phyloP scores from a whole-genome alignment of 2,113 vertebrate genomes.

The Merops nubicus region DNA sequence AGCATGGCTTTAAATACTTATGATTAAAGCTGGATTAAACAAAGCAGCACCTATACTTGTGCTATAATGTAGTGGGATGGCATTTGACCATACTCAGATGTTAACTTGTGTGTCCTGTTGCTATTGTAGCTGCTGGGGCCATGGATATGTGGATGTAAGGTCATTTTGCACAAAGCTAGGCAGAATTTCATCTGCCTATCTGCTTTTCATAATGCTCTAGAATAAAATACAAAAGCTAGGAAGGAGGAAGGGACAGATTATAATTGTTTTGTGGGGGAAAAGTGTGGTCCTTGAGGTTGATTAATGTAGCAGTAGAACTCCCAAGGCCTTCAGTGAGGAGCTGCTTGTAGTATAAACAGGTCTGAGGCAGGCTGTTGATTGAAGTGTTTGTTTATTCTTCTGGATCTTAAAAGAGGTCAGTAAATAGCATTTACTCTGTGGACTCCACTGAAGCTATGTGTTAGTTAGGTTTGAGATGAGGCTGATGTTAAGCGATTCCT shows the following conservation, averaged over 20 bases:
- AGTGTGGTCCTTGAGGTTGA: neutral
- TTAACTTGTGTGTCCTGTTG: neutral
- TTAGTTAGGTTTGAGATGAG: neutral
- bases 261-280: neutral
- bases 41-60: neutral
- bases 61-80: neutral
- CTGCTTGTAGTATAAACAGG: neutral
- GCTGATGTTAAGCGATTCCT: neutral
- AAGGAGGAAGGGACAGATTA: neutral
- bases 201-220: neutral
- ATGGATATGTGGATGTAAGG: fast-evolving
- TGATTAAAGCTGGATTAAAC: neutral
- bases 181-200: neutral
- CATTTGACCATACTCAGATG: neutral
- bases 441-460: neutral
- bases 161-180: neutral
- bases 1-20: neutral
- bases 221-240: neutral
- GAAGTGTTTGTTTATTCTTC: constrained; percentile 39
- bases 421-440: constrained; percentile 2
- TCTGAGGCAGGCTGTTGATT: neutral
- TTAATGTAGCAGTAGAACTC: constrained; percentile 6
- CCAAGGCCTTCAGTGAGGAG: neutral
- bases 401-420: constrained; percentile 2
- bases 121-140: neutral